A percentile compares a stretch with the other conserved stretches of the same genome.
Evolutionary conservation across 2,797 vertebrate genomes (phyloP).

Genomic region (Macroramphosus scolopax): DNA sequence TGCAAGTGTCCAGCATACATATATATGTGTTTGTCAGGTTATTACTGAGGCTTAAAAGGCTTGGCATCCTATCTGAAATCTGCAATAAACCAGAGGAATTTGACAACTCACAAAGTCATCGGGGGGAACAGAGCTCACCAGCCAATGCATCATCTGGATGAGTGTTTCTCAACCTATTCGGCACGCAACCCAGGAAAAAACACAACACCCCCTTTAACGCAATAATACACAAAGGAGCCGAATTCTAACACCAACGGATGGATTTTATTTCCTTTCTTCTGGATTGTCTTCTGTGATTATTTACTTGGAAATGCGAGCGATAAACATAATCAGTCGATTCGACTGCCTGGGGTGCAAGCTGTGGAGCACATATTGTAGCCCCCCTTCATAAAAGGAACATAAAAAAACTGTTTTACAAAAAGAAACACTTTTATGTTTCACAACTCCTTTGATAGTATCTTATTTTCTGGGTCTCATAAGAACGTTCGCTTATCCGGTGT

Average conservation of each 20-base stretch:
- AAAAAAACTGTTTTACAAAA: constrained; percentile 5
- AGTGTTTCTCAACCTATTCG: constrained; percentile 31
- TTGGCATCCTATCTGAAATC: constrained; percentile 42
- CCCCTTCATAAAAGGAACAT: not conserved
- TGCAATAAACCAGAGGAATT: constrained; percentile 62
- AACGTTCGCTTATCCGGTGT: too few relatives aligned
- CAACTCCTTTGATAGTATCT: constrained; percentile 3
- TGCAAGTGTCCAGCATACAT: constrained; percentile 37
- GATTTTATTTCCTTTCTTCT: constrained; percentile 10
- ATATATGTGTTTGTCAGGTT: constrained; percentile 45
- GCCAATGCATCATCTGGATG: constrained; percentile 48
- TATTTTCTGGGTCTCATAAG: constrained; percentile 12
- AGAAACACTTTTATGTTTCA: not conserved
- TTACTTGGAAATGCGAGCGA: too few relatives aligned
- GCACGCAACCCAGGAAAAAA: constrained; percentile 9
- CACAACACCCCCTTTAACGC: constrained; percentile 7
- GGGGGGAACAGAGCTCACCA: constrained; percentile 38
- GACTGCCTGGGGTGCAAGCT: too few relatives aligned
- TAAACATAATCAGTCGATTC: too few relatives aligned
- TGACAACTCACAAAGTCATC: constrained; percentile 48
- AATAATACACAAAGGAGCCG: constrained; percentile 4
- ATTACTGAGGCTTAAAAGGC: constrained; percentile 65
- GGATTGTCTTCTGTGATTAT: not conserved
- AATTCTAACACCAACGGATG: constrained; percentile 17
- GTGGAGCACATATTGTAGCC: not conserved